Base-by-base conservation (phyloP, 2,888 invertebrate genomes). In the Chrysopilus asiliformis region DNA sequence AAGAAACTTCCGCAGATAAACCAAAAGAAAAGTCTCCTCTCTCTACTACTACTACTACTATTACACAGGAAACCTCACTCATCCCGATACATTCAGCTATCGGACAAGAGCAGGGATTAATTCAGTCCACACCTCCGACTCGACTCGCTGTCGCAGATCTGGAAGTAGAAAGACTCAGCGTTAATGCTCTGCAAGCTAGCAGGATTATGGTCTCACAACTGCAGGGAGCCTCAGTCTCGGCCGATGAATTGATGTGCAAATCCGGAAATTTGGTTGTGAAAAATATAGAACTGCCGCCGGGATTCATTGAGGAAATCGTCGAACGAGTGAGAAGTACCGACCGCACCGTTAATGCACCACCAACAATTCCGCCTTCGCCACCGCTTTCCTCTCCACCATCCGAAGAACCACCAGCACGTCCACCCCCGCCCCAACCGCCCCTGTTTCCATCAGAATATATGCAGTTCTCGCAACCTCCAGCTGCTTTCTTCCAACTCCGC, bases 141-240 rank as follows among this genome's bases (percentile, higher is more conserved):
- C 43, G 74, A 46, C 63, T 83, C 24, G 77, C 80, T 53, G 73
- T 86, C 2, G 66, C 68, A 17, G 83, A 85, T 53, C 67, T 86
- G 41, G 81, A 83, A 52, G 85, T 87, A 1, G 83, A 84, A 38
- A 70, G 78, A 33, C 56, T 87, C 14, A 80, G 76, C 44, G 85
- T 86, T 1, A 76, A 78, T 39, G 82, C 83, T 49, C 60, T 86
- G 27, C 76, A 83, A 55, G 84, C 86, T 0, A 76, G 75, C 37
- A 82, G 79, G 56, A 80, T 86, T 42, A 67, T 78, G 33, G 84
- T 85, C 0, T 83, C 84, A 1, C 83, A 85, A 56, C 74, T 86
- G 41, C 84, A 85, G 51, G 79, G 83, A 5, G 70, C 74, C 47
- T 74, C 76, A 22, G 68, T 86, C 44, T 75, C 73, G 43, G 74